These are phyloP conservation scores for Pogonocherus hispidulus DNA, from an alignment of 2,888 invertebrate genomes.

Conservation along the genomic window DNA sequence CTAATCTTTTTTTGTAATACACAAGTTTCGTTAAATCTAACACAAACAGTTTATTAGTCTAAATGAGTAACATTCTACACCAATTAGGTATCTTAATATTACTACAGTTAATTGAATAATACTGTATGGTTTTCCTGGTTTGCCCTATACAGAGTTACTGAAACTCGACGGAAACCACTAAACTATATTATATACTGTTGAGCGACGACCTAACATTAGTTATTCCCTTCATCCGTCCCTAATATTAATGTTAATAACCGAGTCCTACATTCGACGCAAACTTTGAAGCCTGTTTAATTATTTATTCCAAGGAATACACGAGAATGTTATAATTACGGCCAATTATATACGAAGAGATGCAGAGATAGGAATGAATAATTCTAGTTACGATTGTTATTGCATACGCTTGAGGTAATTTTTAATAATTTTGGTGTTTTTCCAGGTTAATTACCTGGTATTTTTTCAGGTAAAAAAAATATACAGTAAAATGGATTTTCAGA, in stretches of 20 bases:
- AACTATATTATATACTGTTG: slow-evolving; percentile 22
- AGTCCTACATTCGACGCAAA: slow-evolving; percentile 17
- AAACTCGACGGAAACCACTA: slow-evolving; percentile 22
- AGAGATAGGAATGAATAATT: background rate
- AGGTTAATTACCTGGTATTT: too few species aligned
- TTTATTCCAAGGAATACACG: slow-evolving; percentile 2
- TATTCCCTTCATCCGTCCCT: slow-evolving; percentile 19
- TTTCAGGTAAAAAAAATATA: too few species aligned
- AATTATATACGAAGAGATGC: background rate
- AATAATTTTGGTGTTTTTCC: too few species aligned
- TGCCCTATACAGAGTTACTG: slow-evolving; percentile 4
- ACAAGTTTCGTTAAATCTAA: too few species aligned
- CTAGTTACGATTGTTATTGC: too few species aligned
- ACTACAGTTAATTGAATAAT: background rate
- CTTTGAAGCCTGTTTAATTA: slow-evolving; percentile 10
- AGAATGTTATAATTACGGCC: background rate
- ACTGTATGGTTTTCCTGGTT: background rate
- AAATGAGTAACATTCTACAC: too few species aligned
- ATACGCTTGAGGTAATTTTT: too few species aligned
- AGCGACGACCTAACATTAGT: slow-evolving; percentile 21
- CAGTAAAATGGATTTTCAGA: too few species aligned
- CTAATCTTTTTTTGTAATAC: too few species aligned
- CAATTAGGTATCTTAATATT: too few species aligned
- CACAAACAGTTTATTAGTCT: too few species aligned
- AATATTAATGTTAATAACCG: slow-evolving; percentile 30